phyloP scores from a whole-genome alignment of 2,113 vertebrate species.

The Epinephelus moara region DNA sequence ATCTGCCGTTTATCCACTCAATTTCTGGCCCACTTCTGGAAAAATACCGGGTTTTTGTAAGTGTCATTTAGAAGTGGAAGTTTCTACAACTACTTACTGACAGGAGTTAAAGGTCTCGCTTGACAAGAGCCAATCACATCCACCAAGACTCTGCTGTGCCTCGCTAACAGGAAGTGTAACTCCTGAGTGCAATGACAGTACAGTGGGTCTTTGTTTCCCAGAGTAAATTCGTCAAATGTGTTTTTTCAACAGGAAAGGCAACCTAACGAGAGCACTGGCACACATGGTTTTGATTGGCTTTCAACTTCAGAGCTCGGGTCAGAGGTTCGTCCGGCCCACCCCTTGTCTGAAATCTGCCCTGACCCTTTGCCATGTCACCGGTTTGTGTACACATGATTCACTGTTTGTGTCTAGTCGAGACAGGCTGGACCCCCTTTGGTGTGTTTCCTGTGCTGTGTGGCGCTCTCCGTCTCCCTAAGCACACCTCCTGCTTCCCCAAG shows the following conservation, averaged over 20 bases:
- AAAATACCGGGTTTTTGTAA: not conserved
- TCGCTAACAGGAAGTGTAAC: not conserved
- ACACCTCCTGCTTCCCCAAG: constrained; percentile 37
- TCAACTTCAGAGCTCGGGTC: constrained; percentile 63
- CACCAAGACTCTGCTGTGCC: not conserved
- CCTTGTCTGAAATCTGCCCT: constrained; percentile 55
- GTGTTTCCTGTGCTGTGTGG: constrained; percentile 50
- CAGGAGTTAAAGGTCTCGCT: constrained; percentile 28
- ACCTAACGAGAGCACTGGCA: constrained; percentile 18
- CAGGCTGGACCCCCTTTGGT: constrained; percentile 26
- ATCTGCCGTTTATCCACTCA: constrained; percentile 38
- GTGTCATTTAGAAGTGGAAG: constrained; percentile 24
- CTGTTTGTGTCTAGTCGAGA: constrained; percentile 29
- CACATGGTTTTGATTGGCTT: constrained; percentile 72
- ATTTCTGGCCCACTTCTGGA: not conserved
- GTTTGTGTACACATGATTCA: constrained; percentile 67
- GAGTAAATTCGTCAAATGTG: constrained; percentile 47
- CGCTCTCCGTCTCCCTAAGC: constrained; percentile 13
- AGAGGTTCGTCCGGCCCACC: constrained; percentile 50
- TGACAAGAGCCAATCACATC: constrained; percentile 39
- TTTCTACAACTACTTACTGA: constrained; percentile 25
- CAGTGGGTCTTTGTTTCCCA: constrained; percentile 55
- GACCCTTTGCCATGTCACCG: constrained; percentile 47
- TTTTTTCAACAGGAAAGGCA: constrained; percentile 41
- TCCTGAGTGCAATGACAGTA: not conserved